Conservation (phyloP, 2,113 vertebrate species). For the Mystacornis crossleyi region DNA sequence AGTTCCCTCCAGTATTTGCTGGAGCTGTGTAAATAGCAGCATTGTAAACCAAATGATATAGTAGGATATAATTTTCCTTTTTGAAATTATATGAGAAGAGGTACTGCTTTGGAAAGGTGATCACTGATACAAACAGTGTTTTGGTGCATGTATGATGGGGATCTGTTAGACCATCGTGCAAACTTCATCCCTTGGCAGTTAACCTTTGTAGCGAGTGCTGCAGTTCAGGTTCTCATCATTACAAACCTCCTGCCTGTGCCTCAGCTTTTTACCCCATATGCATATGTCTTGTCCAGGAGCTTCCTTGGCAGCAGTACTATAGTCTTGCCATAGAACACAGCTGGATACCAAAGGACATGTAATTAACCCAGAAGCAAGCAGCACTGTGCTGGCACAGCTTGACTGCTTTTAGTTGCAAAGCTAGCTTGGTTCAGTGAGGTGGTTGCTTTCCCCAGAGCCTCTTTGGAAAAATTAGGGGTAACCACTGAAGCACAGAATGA, state of each 20-base stretch:
- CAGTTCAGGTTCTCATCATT: background rate
- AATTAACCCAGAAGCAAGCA: background rate
- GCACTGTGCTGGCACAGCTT: background rate
- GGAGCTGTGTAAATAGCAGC: background rate
- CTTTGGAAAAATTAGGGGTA: background rate
- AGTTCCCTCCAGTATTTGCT: background rate
- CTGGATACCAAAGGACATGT: background rate
- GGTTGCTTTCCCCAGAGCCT: background rate
- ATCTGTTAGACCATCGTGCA: background rate
- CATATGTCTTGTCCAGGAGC: background rate
- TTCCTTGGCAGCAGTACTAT: background rate
- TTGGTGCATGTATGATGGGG: background rate
- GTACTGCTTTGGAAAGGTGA: background rate
- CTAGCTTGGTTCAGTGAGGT: background rate
- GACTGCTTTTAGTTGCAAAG: background rate
- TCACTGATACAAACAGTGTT: background rate
- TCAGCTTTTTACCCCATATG: background rate
- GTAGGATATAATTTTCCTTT: background rate
- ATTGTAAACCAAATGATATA: background rate
- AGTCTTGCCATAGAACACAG: background rate
- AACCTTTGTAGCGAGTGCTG: background rate
- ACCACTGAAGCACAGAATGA: background rate
- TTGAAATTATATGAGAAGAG: background rate
- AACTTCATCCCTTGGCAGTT: background rate
- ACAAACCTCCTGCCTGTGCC: background rate